Evolutionary conservation across 2,113 vertebrate species (phyloP), one percentile per base, ranked within the genome.

Genomic region (Tyto alba): DNA sequence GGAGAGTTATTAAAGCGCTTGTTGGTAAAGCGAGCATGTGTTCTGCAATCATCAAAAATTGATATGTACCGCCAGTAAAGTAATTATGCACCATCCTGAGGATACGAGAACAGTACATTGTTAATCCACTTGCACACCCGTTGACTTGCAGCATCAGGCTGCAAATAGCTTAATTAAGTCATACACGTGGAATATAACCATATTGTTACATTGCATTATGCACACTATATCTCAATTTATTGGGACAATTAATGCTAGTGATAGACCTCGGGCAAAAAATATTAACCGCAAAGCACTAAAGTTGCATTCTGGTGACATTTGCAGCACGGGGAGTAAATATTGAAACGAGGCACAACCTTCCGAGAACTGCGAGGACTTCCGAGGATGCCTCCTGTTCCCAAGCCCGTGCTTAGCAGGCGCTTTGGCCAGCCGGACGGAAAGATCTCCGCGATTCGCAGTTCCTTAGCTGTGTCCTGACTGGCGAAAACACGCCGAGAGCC

Each of bases 151-250:
- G 98, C 98, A 98, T 98, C 98, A 98, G 98, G 98, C 97, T 98
- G 97, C 98, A 98, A 98, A 98, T 98, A 98, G 98, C 98, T 98
- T 98, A 98, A 98, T 98, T 98, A 98, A 98, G 98, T 98, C 98
- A 96, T 98, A 98, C 98, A 98, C 97, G 96, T 98, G 97, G 97
- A 98, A 98, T 98, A 97, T 98, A 97, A 98, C 97, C 98, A 98
- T 98, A 98, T 98, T 98, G 98, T 97, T 97, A 89, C 93, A 96
- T 97, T 98, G 97, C 97, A 97, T 97, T 97, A 97, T 95, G 96
- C 96, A 97, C 96, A 96, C 96, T 98, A 96, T 98, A 98, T 98
- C 98, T 98, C 98, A 98, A 97, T 98, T 98, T 98, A 98, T 98
- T 98, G 98, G 96, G 96, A 98, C 98, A 98, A 98, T 98, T 98